Base-by-base conservation (phyloP, 2,888 invertebrate species). In the Pasiphila rectangulata region DNA sequence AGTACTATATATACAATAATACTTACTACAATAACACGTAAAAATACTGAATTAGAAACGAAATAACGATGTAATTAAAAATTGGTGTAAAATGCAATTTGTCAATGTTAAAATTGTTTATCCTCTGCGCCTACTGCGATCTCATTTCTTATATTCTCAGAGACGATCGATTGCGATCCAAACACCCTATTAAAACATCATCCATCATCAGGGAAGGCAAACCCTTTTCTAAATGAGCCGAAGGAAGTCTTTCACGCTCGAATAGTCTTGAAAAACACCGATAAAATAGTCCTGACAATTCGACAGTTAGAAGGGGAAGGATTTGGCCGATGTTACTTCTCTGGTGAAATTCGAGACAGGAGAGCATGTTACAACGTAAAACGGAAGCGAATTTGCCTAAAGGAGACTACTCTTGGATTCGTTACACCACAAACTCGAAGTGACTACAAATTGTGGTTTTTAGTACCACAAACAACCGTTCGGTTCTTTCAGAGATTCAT, bases 151-250 rank as follows among this genome's bases (percentile, higher is more conserved):
- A 6, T 5, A 21, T 21, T 7, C 21, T 21, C 21, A 4, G 21
- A 30, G 4, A 17, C 30, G 16, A 32, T 32, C 32, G 32, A 19
- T 32, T 4, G 32, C 32, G 32, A 16, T n/a, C 7, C 25, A 32
- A 17, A 34, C 27, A 39, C 38, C 10, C 40, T 23, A 46, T 29
- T 29, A 36, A 35, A 40, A 19, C 36, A 41, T 36, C 34, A 36
- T 46, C 35, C 15, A 32, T 41, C 32, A 34, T 41, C 24, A 17
- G 34, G 34, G 24, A 25, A 25, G 17, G 16, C 17, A n/a, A 41
- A 34, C 41, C 21, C 46, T 36, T 32, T 30, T 36, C 41, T 24
- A 41, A 40, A 35, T 35, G 40, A 39, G 35, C 15, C 42, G 21
- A 43, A 7, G 34, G 36, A 42, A 34, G 15, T 35, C 25, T 24